Conservation (phyloP, 2,888 invertebrate species). For the Cylindroiulus punctatus region DNA sequence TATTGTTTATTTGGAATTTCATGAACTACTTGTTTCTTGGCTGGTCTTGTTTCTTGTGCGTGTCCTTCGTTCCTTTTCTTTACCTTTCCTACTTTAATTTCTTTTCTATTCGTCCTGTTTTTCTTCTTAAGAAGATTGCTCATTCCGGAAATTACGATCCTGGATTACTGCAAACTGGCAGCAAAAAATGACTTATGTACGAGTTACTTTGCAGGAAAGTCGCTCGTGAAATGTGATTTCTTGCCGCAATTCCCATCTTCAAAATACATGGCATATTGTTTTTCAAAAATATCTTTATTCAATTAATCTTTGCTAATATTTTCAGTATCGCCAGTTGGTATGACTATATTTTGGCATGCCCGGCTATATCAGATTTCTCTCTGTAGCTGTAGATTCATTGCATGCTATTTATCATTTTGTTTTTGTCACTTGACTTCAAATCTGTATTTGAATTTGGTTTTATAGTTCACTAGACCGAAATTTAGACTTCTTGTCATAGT, state of each 20-base stretch:
- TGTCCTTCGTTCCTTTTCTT: neutral
- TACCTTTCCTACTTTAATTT: neutral
- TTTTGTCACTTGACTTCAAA: neutral
- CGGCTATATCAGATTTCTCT: neutral
- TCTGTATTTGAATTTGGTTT: constrained; percentile 13
- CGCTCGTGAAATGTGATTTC: neutral
- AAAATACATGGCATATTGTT: neutral
- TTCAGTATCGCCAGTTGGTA: neutral
- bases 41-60: neutral
- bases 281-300: neutral
- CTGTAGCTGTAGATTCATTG: neutral
- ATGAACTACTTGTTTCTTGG: neutral
- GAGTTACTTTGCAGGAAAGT: constrained; percentile 16
- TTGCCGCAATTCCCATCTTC: neutral
- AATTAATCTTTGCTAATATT: too few species aligned
- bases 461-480: neutral
- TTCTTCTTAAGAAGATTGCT: constrained; percentile 40
- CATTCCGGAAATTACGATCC: constrained; percentile 37
- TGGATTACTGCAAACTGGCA: constrained; percentile 8
- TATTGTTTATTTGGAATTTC: neutral
- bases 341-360: neutral
- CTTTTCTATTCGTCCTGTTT: neutral
- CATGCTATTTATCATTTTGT: neutral
- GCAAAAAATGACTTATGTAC: neutral
- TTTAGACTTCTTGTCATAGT: neutral